Evolutionary conservation across 2,113 vertebrate genomes (phyloP), one percentile per base, ranked within the genome.

Genomic region (Oreotrochilus melanogaster): DNA sequence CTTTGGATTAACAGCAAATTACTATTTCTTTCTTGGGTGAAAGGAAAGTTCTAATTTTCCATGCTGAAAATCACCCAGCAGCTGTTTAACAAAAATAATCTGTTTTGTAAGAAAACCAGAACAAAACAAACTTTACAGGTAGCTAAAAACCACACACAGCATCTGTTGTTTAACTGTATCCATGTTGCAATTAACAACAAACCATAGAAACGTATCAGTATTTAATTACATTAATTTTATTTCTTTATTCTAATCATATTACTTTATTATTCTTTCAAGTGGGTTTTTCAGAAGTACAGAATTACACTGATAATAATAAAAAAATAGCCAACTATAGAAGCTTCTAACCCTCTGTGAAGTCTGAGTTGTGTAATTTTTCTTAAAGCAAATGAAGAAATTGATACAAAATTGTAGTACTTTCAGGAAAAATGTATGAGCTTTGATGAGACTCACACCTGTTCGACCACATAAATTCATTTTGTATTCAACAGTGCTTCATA

Each of bases 81-180:
- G 80, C 87, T 93, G 45, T 81, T 94, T 80, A 93, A 90, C 83
- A 70, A 91, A 88, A 88, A 39, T 95, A 92, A 92, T 93, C 64
- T 93, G 60, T 95, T 96, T 58, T 61, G 48, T 85, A 56, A 87
- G 92, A 76, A 88, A 90, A 92, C 69, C 57, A 78, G 76, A 96
- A 74, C 33, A 57, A 73, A 81, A 12, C 43, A 58, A 70, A 95
- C 91, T 88, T 75, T 92, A 84, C 24, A 5, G 39, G 56, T 85
- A 82, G 73, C 73, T 89, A 78, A 74, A 53, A 88, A 69, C 42
- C 85, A 47, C 66, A 87, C 7, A 1, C 18, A 94, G 73, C 82
- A 87, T 96, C 95, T 97, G 89, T 88, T 93, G 84, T 93, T 93
- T 97, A 88, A 92, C 82, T 94, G 47, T 94, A 74, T 88, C 17